Evolutionary conservation across 2,113 vertebrate genomes (phyloP).

Genomic region (Tupaia tana): DNA sequence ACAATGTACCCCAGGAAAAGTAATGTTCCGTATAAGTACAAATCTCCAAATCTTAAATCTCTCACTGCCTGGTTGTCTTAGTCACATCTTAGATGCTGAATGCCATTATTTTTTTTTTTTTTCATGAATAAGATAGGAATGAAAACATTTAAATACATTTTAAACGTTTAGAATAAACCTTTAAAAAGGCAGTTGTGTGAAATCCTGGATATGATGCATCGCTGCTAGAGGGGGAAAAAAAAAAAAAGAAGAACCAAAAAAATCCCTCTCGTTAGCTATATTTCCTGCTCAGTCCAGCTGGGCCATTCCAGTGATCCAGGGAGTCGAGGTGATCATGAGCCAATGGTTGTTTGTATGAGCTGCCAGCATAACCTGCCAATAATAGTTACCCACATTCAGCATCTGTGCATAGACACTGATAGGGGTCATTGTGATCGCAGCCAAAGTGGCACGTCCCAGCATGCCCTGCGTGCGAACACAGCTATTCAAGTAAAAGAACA

Average conservation of each 20-base stretch:
- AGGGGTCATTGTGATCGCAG: slow-evolving; percentile 72
- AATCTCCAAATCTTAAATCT: slow-evolving; percentile 43
- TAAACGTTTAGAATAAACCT: neutral
- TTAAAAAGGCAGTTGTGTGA: slow-evolving; percentile 40
- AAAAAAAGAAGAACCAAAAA: neutral
- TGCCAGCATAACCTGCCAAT: slow-evolving; percentile 75
- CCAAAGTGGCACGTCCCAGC: slow-evolving; percentile 77
- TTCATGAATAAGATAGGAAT: neutral
- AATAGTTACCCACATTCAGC: slow-evolving; percentile 73
- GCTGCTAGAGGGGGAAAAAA: neutral
- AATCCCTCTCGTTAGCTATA: slow-evolving; percentile 56
- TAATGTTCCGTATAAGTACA: neutral
- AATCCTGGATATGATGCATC: slow-evolving; percentile 8
- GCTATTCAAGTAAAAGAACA: slow-evolving; percentile 64
- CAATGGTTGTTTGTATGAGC: slow-evolving; percentile 76
- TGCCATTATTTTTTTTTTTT: neutral
- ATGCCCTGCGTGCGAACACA: slow-evolving; percentile 61
- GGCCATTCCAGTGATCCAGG: slow-evolving; percentile 66
- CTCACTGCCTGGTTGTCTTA: neutral
- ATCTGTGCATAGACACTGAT: slow-evolving; percentile 78
- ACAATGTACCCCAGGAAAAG: slow-evolving; percentile 26
- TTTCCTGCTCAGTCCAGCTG: slow-evolving; percentile 71
- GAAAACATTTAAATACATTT: slow-evolving; percentile 15
- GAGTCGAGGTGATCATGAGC: slow-evolving; percentile 72
- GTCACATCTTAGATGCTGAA: neutral